These are phyloP conservation scores for Operophtera brumata DNA, from an alignment of 2,888 invertebrate species.

Conservation along the genomic window DNA sequence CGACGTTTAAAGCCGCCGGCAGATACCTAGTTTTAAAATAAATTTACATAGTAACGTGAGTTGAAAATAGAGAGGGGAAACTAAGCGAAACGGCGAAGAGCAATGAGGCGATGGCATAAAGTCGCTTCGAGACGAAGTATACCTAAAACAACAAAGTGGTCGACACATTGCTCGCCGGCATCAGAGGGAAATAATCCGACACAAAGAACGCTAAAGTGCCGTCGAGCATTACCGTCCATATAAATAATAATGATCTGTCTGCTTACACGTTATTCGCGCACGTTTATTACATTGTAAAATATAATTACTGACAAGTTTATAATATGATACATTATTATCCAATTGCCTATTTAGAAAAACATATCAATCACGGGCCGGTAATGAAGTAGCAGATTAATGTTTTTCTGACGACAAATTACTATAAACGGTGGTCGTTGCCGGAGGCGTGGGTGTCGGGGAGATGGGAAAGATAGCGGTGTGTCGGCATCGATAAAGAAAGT, in stretches of 20 bases:
- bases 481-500: constrained; percentile 57
- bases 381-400: constrained; percentile 49
- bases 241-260: constrained; percentile 68
- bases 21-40: constrained; percentile 57
- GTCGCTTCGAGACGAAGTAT: constrained; percentile 74
- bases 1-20: constrained; percentile 43
- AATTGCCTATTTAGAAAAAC: constrained; percentile 36
- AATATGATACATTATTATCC: constrained; percentile 29
- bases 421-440: constrained; percentile 55
- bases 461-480: constrained; percentile 58
- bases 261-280: constrained; percentile 43
- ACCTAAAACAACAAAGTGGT: constrained; percentile 76
- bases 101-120: constrained; percentile 78
- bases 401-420: constrained; percentile 58
- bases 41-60: constrained; percentile 76
- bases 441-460: constrained; percentile 58
- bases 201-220: constrained; percentile 62
- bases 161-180: constrained; percentile 69
- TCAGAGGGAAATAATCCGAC: constrained; percentile 72
- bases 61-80: constrained; percentile 75
- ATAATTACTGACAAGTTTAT: constrained; percentile 37
- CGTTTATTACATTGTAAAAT: constrained; percentile 46
- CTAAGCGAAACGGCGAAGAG: constrained; percentile 75
- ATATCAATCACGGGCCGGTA: constrained; percentile 42
- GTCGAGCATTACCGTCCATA: constrained; percentile 64